Evolutionary conservation across 2,797 vertebrate species (phyloP), one percentile per base, ranked within the genome.

Genomic region (Crypturellus tataupa): DNA sequence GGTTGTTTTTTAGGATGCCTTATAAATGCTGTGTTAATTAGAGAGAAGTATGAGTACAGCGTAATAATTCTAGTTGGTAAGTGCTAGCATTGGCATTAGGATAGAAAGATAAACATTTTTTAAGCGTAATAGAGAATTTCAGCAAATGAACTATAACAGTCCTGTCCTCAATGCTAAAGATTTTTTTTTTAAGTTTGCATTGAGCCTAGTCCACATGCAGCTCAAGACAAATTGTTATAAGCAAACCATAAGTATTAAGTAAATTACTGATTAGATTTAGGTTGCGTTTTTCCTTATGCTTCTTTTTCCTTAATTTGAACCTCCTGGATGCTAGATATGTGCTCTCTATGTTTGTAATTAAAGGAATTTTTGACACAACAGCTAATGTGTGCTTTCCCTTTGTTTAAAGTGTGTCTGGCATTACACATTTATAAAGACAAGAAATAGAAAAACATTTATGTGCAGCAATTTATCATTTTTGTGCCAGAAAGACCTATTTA

Each of bases 261-360:
- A 87, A 82, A 63, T 71, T 67, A 64, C 44, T 39, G 12, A 59
- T 94, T n/a, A 67, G 23, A 51, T 65, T 94, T n/a, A 67, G 23
- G 47, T 75, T 68, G 10, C 40, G 60, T 49, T 8, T 81, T 85
- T 47, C 49, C 10, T 87, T 80, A 31, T 87, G 5, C 12, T 89
- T 25, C 47, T 42, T 86, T 88, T 86, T 87, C 12, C 85, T 82
- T 85, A 20, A 31, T 73, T 92, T 93, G 39, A 87, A 83, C 15
- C 31, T 85, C 27, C 47, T 87, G 53, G 3, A 65, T 83, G n/a
- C 62, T 17, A 72, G 53, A 53, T 27, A 55, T 29, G 2, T 47
- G 21, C 51, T 56, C 24, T 83, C 72, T 86, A 39, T 91, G 46
- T 29, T 89, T 23, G 9, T 85, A 27, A 67, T 89, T 85, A 78